These are phyloP conservation scores for Microcaecilia unicolor DNA, from an alignment of 2,797 vertebrate species.

Conservation along the genomic window DNA sequence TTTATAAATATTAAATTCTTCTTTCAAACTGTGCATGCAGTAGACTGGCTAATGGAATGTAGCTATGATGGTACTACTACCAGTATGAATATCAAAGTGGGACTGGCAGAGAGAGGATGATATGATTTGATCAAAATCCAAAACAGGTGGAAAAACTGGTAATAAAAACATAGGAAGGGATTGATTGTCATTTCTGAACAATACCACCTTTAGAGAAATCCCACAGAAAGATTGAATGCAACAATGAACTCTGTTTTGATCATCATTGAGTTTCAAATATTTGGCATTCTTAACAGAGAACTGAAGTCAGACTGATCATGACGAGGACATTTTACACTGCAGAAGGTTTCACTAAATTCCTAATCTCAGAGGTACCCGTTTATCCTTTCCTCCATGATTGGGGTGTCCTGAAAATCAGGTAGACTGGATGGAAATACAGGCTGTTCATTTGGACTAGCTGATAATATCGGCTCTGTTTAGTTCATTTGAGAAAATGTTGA, in stretches of 20 bases:
- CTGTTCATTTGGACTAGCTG: slow-evolving; percentile 8
- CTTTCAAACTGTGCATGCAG: slow-evolving; percentile 6
- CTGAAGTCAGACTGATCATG: not conserved
- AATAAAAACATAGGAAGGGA: too few relatives aligned
- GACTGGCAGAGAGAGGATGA: not conserved
- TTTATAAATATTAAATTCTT: not conserved
- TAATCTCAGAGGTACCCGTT: not conserved
- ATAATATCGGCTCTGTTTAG: slow-evolving; percentile 7
- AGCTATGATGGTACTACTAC: not conserved
- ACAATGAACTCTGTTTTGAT: too few relatives aligned
- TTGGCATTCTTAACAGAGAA: not conserved
- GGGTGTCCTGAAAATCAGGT: not conserved
- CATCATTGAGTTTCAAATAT: not conserved
- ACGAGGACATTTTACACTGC: not conserved
- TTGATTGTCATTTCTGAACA: too few relatives aligned
- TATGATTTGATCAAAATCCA: slow-evolving; percentile 11
- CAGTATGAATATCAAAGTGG: slow-evolving; percentile 2
- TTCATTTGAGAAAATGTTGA: not conserved
- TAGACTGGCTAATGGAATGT: slow-evolving; percentile 28
- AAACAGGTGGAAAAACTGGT: too few relatives aligned
- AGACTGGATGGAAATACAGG: not conserved
- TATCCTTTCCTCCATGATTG: not conserved
- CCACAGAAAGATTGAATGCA: too few relatives aligned
- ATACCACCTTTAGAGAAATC: too few relatives aligned
- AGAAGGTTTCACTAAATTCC: not conserved